Evolutionary conservation across 2,888 invertebrate species (phyloP).

Genomic region (Hoplodrina ambigua): DNA sequence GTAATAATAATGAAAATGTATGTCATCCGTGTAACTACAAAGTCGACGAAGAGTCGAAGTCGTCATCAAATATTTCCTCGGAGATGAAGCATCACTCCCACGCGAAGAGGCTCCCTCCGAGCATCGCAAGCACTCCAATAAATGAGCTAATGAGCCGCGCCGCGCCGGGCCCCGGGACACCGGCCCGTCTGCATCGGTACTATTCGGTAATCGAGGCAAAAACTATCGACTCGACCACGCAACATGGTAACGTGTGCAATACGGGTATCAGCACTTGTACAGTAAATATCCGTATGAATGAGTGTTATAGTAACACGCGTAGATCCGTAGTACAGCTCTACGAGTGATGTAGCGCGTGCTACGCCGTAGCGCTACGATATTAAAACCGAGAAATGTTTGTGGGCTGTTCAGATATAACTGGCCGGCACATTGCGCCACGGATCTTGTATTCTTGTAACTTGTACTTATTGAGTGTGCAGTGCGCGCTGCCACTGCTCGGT

Average conservation of each 20-base stretch:
- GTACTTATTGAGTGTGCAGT: not conserved
- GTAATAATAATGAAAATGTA: not conserved
- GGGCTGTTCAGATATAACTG: not conserved
- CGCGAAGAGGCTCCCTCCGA: not conserved
- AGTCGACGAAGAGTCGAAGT: not conserved
- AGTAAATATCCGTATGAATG: not conserved
- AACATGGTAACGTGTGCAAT: not conserved
- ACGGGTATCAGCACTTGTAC: no score
- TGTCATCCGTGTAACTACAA: not conserved
- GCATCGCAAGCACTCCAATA: not conserved
- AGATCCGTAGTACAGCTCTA: not conserved
- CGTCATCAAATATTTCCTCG: not conserved
- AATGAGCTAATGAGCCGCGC: not conserved
- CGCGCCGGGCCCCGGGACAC: not conserved
- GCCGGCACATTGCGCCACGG: not conserved
- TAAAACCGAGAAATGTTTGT: not conserved
- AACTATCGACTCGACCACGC: no score
- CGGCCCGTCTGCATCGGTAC: not conserved
- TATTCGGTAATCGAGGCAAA: no score
- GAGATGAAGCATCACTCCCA: not conserved
- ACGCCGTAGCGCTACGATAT: slow-evolving; percentile 8
- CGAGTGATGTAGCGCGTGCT: slow-evolving; percentile 9
- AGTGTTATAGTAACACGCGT: not conserved
- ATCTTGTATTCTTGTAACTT: not conserved
- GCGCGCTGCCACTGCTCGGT: not conserved